Evolutionary conservation across 1,140 invertebrate genomes (phyloP), one percentile per base, ranked within the genome.

Genomic region (Colletes latitarsis): DNA sequence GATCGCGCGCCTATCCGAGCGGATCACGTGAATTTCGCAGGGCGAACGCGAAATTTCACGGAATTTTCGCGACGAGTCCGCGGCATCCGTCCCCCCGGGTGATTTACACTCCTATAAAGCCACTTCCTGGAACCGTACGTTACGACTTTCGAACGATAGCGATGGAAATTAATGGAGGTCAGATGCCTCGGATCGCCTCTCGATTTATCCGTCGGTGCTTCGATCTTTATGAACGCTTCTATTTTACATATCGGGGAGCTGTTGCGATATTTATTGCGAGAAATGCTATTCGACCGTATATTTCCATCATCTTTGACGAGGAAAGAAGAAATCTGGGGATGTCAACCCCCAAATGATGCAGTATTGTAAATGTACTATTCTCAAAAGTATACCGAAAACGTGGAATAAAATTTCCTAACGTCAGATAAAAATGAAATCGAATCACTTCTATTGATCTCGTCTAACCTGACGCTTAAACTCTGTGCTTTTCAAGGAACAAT

Each of bases 161-260:
- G n/a, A 15, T 43, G 41, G 53, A 60, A 68, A 77, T 77, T 77
- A 49, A 68, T 60, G 74, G 74, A 68, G 53, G 64, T 76, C 64
- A 57, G 9, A 30, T 19, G 41, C 14, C 52, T 30, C 46, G 53
- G 30, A 14, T 72, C 69, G 69, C 41, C 55, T 72, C 63, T 76
- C 71, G 63, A 76, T 67, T 68, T 55, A 68, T 76, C 74, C 52
- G n/a, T 12, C 73, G 49, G n/a, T 9, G 17, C 10, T 39, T n/a
- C 63, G 63, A 66, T 75, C 73, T 76, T 67, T 67, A 68, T 30
- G 74, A 41, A 30, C 53, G 63, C 21, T 30, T 58, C 74, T 58
- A 68, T 41, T 77, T 77, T 52, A 60, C 68, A 77, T 68, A 77
- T 49, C 41, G 39, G 0, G 10, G 5, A 6, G 41, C 14, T 68